Conservation (phyloP, 2,888 invertebrate species). For the Charanyca ferruginea region DNA sequence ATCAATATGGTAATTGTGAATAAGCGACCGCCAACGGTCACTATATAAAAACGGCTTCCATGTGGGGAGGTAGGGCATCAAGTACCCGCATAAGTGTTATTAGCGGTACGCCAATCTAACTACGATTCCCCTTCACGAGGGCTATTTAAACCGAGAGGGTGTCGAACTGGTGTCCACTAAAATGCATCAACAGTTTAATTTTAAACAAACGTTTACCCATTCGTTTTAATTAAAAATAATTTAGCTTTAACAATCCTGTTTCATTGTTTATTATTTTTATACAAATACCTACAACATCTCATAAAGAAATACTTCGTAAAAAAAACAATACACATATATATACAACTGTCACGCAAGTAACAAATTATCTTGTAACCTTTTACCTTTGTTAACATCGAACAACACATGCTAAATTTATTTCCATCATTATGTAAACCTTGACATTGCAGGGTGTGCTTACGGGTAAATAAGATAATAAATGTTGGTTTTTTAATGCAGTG, state of each 20-base stretch:
- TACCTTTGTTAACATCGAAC: slow-evolving; percentile 47
- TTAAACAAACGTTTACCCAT: slow-evolving; percentile 55
- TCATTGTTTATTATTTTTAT: slow-evolving; percentile 31
- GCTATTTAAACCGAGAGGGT: slow-evolving; percentile 85
- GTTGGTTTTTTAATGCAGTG: slow-evolving; percentile 38
- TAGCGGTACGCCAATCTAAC: slow-evolving; percentile 87
- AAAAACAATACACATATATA: slow-evolving; percentile 3
- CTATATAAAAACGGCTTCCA: slow-evolving; percentile 68
- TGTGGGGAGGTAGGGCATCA: slow-evolving; percentile 72
- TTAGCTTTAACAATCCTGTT: slow-evolving; percentile 39
- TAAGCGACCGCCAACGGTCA: slow-evolving; percentile 76
- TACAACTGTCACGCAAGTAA: slow-evolving; percentile 27
- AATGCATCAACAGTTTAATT: slow-evolving; percentile 76
- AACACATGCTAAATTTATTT: slow-evolving; percentile 39
- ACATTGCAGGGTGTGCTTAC: slow-evolving; percentile 47
- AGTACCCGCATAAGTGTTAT: slow-evolving; percentile 86
- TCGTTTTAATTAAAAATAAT: slow-evolving; percentile 59
- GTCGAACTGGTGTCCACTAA: slow-evolving; percentile 76
- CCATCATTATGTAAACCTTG: slow-evolving; percentile 43
- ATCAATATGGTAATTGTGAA: slow-evolving; percentile 84
- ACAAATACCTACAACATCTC: slow-evolving; percentile 5
- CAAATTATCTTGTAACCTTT: slow-evolving; percentile 56
- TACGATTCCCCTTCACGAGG: slow-evolving; percentile 78
- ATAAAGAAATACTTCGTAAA: slow-evolving; percentile 17
- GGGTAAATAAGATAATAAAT: slow-evolving; percentile 47